A percentile compares a stretch with the other conserved stretches of the same genome.
These are phyloP conservation scores for Crypturellus tataupa DNA, from an alignment of 2,797 vertebrate species.

Conservation along the genomic window DNA sequence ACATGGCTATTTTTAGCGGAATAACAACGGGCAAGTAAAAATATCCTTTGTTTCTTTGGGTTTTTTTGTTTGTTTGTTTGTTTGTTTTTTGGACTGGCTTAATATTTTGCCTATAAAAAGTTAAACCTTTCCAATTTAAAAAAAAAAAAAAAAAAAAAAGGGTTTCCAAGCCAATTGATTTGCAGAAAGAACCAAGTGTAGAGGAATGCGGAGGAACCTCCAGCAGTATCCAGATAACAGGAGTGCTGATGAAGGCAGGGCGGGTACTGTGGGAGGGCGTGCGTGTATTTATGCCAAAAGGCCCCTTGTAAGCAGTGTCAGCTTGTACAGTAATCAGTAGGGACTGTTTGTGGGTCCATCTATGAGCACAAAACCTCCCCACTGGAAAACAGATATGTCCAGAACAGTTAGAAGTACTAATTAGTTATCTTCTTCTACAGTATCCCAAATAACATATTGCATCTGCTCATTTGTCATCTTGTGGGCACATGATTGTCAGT, in stretches of 20 bases:
- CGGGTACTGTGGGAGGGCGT: background rate
- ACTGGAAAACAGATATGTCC: background rate
- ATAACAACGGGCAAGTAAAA: constrained; percentile 17
- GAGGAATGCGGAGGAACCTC: background rate
- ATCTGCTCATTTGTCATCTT: background rate
- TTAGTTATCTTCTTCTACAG: background rate
- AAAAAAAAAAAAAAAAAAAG: background rate
- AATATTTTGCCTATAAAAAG: background rate
- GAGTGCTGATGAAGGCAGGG: background rate
- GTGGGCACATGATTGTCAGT: background rate
- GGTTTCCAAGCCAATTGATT: background rate
- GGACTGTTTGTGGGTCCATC: background rate
- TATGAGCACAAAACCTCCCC: background rate
- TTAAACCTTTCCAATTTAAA: background rate
- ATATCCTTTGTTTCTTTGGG: too few species aligned
- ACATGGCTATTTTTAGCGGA: constrained; percentile 41
- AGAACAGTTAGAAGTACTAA: background rate
- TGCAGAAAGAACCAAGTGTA: background rate
- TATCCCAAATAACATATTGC: fast-evolving
- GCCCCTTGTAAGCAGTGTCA: background rate
- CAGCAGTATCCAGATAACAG: fast-evolving
- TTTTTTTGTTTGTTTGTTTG: too few species aligned
- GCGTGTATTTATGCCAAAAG: background rate
- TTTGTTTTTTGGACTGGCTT: background rate
- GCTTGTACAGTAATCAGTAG: background rate